A percentile compares a stretch with the other conserved stretches of the same genome.
Evolutionary conservation across 1,140 invertebrate species (phyloP).

Genomic region (Himalopsyche phryganea): DNA sequence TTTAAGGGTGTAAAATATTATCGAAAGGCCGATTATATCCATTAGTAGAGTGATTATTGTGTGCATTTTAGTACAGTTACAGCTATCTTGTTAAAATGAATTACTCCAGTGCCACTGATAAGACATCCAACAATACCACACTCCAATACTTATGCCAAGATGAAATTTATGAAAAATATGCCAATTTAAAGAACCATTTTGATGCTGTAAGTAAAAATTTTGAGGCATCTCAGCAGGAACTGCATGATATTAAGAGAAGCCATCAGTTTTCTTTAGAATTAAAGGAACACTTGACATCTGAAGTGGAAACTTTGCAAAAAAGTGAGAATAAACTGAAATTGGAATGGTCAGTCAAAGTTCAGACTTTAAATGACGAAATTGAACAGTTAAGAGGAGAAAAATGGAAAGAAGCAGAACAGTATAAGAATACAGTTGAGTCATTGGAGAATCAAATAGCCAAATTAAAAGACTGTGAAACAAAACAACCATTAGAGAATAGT

Average conservation of each 20-base stretch:
- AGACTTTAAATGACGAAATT: slow-evolving; percentile 43
- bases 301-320: slow-evolving; percentile 43
- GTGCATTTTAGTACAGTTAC: no score
- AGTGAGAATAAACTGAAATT: slow-evolving; percentile 40
- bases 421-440: slow-evolving; percentile 19
- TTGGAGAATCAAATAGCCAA: slow-evolving; percentile 21
- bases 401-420: slow-evolving; percentile 26
- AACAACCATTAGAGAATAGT: slow-evolving; percentile 7
- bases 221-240: slow-evolving; percentile 46
- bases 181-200: slow-evolving; percentile 44
- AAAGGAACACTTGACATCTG: slow-evolving; percentile 44
- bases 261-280: slow-evolving; percentile 48
- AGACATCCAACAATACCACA: no score
- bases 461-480: slow-evolving; percentile 9
- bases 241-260: slow-evolving; percentile 44
- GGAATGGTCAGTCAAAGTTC: slow-evolving; percentile 39
- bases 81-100: no score
- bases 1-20: no score
- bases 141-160: slow-evolving; percentile 30
- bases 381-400: slow-evolving; percentile 39
- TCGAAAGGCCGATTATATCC: no score
- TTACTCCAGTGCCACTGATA: no score
- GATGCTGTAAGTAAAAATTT: slow-evolving; percentile 39
- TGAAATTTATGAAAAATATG: slow-evolving; percentile 44
- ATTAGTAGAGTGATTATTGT: no score